Conservation (phyloP, 2,888 invertebrate species). For the Atherix ibis region DNA sequence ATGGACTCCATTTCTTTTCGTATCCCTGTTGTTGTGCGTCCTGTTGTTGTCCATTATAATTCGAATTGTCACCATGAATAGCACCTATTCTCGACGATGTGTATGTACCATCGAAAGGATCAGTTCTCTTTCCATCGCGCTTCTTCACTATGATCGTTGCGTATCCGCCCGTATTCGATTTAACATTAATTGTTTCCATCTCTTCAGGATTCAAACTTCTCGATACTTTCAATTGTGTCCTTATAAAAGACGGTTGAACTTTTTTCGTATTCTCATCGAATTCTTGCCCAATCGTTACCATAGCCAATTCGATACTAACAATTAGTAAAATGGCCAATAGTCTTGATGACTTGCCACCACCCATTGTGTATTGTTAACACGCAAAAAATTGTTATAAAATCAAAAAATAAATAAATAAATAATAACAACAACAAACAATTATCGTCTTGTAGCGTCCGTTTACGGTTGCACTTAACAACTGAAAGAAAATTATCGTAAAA, state of each 20-base stretch:
- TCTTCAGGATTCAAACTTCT: slow-evolving; percentile 61
- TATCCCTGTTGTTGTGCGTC: too few species aligned
- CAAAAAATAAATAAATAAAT: too few species aligned
- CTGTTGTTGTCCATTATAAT: slow-evolving; percentile 24
- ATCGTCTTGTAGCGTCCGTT: too few species aligned
- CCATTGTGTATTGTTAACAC: too few species aligned
- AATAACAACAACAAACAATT: too few species aligned
- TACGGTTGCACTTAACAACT: too few species aligned
- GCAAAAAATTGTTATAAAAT: too few species aligned
- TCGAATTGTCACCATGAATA: neutral
- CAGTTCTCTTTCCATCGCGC: slow-evolving; percentile 32
- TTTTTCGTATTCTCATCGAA: neutral
- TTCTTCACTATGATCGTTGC: slow-evolving; percentile 65
- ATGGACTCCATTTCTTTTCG: slow-evolving; percentile 34
- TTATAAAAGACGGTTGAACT: slow-evolving; percentile 40
- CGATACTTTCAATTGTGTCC: slow-evolving; percentile 61
- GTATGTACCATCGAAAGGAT: neutral
- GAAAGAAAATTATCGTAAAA: too few species aligned
- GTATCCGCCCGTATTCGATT: slow-evolving; percentile 57
- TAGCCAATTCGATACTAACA: too few species aligned
- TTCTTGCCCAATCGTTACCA: neutral
- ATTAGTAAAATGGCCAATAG: too few species aligned
- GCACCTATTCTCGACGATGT: slow-evolving; percentile 1
- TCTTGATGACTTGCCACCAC: too few species aligned
- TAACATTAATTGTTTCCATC: slow-evolving; percentile 60